Conservation (phyloP, 2,113 vertebrate genomes). For the Corydoras maculifer region DNA sequence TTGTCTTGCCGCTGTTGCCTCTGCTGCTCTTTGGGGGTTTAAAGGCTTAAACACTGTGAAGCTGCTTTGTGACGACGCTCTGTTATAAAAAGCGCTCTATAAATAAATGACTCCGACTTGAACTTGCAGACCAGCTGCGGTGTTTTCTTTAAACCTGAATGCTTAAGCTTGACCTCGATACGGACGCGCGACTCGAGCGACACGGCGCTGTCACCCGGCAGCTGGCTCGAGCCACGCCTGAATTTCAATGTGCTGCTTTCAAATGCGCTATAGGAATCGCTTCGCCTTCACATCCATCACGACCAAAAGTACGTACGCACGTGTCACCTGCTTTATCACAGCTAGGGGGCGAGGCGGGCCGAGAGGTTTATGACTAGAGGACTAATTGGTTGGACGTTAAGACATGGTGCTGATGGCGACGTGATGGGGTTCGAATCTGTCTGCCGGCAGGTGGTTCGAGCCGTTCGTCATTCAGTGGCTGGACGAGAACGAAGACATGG, state of each 20-base stretch:
- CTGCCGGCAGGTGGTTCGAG: conserved; percentile 84
- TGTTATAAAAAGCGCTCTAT: too few relatives aligned
- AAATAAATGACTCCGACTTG: too few relatives aligned
- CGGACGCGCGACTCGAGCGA: not conserved
- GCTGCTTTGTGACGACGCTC: too few relatives aligned
- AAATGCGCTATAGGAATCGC: not conserved
- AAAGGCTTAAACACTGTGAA: too few relatives aligned
- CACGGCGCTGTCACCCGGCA: not conserved
- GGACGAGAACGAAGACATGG: conserved; percentile 94
- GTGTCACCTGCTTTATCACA: too few relatives aligned
- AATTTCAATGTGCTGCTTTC: not conserved
- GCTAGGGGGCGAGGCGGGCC: too few relatives aligned
- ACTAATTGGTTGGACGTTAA: too few relatives aligned
- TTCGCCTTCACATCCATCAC: too few relatives aligned
- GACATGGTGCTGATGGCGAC: not conserved
- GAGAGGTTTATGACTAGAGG: too few relatives aligned
- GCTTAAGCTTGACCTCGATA: not conserved
- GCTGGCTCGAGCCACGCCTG: not conserved
- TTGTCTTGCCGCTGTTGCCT: too few relatives aligned
- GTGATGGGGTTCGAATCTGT: conserved; percentile 12
- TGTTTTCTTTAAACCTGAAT: not conserved
- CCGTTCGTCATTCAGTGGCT: conserved; percentile 98
- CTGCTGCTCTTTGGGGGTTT: too few relatives aligned
- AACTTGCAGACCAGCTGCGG: not conserved
- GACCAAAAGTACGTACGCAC: too few relatives aligned